Base-by-base conservation (phyloP, 30 jellyfish, hydroid and myxozoan genomes). In the Hydractinia symbiolongicarpus region DNA sequence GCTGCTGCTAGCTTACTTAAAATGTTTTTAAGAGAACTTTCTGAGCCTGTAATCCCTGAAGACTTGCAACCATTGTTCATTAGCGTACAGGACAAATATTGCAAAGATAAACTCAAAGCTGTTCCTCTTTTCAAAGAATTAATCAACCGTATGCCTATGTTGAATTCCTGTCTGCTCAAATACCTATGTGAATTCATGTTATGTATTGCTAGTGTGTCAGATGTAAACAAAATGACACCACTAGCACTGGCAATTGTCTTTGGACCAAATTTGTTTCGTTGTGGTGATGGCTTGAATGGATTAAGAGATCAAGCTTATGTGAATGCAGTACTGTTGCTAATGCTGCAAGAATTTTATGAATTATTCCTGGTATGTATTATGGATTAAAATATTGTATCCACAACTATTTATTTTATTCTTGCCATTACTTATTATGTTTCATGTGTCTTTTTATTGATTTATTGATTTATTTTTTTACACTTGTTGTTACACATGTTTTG, bases 211-310 rank as follows among this genome's bases (percentile, higher is more conserved):
- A 86, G 82, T 50, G 84, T 85, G 21, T 82, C 97, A 79, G 93
- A 85, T 20, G 75, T 82, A 21, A 93, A 93, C 72, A 93, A 93
- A 78, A 93, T 93, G 98, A 93, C 96, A 15, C 94, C 94, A 20
- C 84, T 93, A 17, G 98, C 98, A n/a, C 84, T 93, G 16, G 98
- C 98, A 4, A 93, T 93, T 68, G 98, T 93, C 6, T 93, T 93
- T 87, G 98, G 98, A 69, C 98, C 98, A 8, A 93, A 93, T 77
- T 80, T 93, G 11, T 93, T 93, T 84, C 95, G 98, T 55, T 93
- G 98, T 85, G 82, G 96, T 69, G 95, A 87, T 53, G 96, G 96
- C 54, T 82, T 93, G 52, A 96, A 93, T 78, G 98, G 98, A 0
- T 85, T 93, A 8, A 88, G 88, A 52, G 98, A 93, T 54, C 98